Evolutionary conservation across 2,113 vertebrate genomes (phyloP), one percentile per base, ranked within the genome.

Genomic region (Anarhynchus alexandrinus): DNA sequence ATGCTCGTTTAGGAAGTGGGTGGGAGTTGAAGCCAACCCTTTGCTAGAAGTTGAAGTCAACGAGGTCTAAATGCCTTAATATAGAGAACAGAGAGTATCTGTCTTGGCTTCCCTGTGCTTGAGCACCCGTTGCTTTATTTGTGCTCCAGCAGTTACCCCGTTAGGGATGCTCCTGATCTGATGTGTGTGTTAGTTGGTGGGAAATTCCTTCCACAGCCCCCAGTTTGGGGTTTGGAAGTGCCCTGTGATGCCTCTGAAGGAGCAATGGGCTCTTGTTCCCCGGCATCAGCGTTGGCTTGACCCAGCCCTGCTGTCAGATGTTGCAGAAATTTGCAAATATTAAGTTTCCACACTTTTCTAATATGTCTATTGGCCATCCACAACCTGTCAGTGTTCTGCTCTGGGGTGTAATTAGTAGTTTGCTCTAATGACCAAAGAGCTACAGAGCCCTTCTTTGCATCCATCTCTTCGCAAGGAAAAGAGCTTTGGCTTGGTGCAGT

Each of bases 401-500:
- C 29, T 38, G 21, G 15, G 13, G 12, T 25, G 38, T 43, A 70
- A 61, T 70, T 69, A 70, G 45, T 29, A 78, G 55, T 45, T 65
- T 30, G 34, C 19, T 80, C 12, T 34, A 29, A 18, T 25, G 36
- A 43, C 45, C 32, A 23, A n/a, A 43, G 72, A 86, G 52, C 43
- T 51, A 29, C 15, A 10, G 43, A 86, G 20, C 47, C 10, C 5
- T 16, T 73, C 32, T n/a, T 72, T 1, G 5, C 23, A 26, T 59
- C n/a, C 3, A 4, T 40, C 29, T 49, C 66, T 40, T 59, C 0
- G 1, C 69, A 36, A 32, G 45, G 25, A 19, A 36, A 62, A 61
- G 45, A 52, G 3, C 57, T 52, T 72, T 6, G 14, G 32, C 38
- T 43, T 23, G 25, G 20, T 72, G 38, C 5, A 2, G 16, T 15